Evolutionary conservation across 2,113 vertebrate species (phyloP), one percentile per base, ranked within the genome.

Genomic region (Prunella fulvescens): DNA sequence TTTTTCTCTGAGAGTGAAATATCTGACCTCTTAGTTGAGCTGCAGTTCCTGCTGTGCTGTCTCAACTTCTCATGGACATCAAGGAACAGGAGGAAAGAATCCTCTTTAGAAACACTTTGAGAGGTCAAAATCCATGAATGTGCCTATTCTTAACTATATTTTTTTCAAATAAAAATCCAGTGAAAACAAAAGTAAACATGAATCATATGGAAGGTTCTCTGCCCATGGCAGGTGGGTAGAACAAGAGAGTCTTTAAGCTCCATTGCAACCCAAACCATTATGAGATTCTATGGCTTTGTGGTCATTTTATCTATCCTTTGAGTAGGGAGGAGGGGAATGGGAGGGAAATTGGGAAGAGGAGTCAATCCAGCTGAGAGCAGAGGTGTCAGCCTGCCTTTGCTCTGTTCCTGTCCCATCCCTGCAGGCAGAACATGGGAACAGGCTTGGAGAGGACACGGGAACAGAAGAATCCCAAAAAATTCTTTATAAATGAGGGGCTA

Each of bases 211-310:
- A 47, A 82, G 47, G 47, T 35, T 76, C 29, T 47, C 54, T 76
- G 54, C 16, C 79, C 25, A 16, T 35, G 48, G 62, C 29, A 48
- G 54, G 47, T 51, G 29, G 35, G 20, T 67, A 25, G 70, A 29
- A 66, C 0, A 0, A 53, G 24, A 11, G 12, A 4, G 4, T 6
- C 4, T 81, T 73, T 48, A 23, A 56, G 31, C 40, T 82, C 62
- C 35, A 35, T 76, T 69, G 54, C 70, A 42, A 16, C 12, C 29
- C 54, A 54, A 69, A 54, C 14, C 29, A 26, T 15, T 3, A 12
- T 40, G 47, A 45, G 25, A 35, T 54, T 90, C 29, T 40, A 5
- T 76, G 62, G 14, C 10, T 69, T 45, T 40, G 14, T 42, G 40
- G 11, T 54, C 2, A 48, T 69, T 78, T 86, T 73, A n/a, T 48